Base-by-base conservation (phyloP, 2,113 vertebrate genomes). In the Thamnophis sirtalis region DNA sequence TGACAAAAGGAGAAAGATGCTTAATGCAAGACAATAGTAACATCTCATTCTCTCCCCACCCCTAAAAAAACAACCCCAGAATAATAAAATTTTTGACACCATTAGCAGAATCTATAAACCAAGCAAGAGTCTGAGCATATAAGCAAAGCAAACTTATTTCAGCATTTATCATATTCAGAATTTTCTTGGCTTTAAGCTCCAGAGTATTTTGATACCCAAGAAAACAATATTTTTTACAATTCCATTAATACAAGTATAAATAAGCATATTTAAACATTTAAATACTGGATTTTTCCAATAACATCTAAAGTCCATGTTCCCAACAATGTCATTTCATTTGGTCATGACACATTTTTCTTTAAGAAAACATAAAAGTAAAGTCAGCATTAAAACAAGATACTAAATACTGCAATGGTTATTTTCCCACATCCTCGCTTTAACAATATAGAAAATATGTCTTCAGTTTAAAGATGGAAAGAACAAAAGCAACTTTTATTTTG, bases 21-120 rank as follows among this genome's bases (percentile, higher is more conserved):
- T 97, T 95, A 94, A 93, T 92, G 90, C 91, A 95, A 96, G 95
- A 96, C 94, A 89, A 95, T 38, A 89, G 93, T 86, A 92, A 51
- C 93, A 3, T 94, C 93, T 84, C 93, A 19, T 92, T 85, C 50
- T 93, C 85, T 86, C 43, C 84, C 90, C 92, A 87, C 91, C 5
- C 87, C 50, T 21, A 80, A 80, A 80, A 38, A 73, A 2, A 0
- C 2, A 8, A 92, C 89, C 56, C 63, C 28, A n/a, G 63, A 68
- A 33, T n/a, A n/a, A 63, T n/a, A 63, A 68, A 33, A 33, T 2
- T 92, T 48, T 95, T 53, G 84, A 58, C 54, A 86, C 22, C 53
- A 93, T 95, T 90, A 95, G 24, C 38, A 91, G 90, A 54, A 89
- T 43, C 73, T 90, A 92, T 91, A 2, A 1, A 7, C 50, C 54